Percentiles rank a stretch among this genome's conserved stretches.
Evolutionary conservation across 2,888 invertebrate species (phyloP).

Genomic region (Noctua comes): DNA sequence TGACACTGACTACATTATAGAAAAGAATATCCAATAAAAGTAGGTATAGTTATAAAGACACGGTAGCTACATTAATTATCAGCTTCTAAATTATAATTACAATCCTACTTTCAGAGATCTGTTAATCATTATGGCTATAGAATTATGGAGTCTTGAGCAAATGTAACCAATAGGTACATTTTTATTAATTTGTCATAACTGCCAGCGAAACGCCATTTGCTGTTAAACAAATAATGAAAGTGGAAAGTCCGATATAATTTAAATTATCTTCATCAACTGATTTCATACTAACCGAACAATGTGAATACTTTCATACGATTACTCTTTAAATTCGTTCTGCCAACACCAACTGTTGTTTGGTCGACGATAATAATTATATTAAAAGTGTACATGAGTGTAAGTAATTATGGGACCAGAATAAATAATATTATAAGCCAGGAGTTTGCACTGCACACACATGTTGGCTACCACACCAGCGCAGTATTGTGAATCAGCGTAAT

Average conservation of each 20-base stretch:
- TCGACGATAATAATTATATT: constrained; percentile 38
- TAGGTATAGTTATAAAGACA: neutral
- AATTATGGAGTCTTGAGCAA: neutral
- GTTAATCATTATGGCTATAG: neutral
- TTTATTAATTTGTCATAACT: constrained; percentile 2
- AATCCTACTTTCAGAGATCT: neutral
- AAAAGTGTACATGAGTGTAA: constrained; percentile 18
- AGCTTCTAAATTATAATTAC: neutral
- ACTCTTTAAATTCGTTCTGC: constrained; percentile 37
- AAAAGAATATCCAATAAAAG: neutral
- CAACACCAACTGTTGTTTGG: constrained; percentile 52
- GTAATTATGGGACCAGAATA: constrained; percentile 14
- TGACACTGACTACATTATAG: neutral
- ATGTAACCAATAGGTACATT: neutral
- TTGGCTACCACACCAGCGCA: neutral
- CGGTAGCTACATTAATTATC: neutral
- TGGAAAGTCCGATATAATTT: constrained; percentile 14
- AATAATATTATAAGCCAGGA: constrained; percentile 6
- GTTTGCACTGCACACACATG: neutral
- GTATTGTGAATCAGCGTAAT: neutral
- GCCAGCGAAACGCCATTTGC: neutral
- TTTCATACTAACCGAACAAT: constrained; percentile 20
- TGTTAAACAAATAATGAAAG: constrained; percentile 10
- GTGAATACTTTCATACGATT: constrained; percentile 26
- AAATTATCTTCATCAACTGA: constrained; percentile 48